Base-by-base conservation (phyloP, 2,113 vertebrate species). In the Entomyzon cyanotis region DNA sequence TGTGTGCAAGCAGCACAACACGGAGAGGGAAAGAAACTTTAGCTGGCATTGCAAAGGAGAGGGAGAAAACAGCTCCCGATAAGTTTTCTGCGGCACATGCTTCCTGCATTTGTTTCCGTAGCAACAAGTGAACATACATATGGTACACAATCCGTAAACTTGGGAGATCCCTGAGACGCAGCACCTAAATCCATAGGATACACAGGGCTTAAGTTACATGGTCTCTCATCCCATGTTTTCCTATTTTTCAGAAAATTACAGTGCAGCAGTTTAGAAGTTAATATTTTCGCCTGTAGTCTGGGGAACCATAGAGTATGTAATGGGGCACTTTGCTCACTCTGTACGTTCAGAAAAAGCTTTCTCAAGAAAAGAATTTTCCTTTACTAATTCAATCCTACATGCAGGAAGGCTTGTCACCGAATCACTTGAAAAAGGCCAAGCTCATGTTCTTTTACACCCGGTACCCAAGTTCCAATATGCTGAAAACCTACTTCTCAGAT, bases 361-460 rank as follows among this genome's bases (percentile, higher is more conserved):
- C 85, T 90, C 68, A 44, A 89, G 47, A 83, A 75, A 78, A 58
- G 74, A 94, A 11, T 97, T 98, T 96, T 98, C 99, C 99, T 99
- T 99, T 98, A 99, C 96, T 73, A 76, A 83, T 91, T 96, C 97
- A 96, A 70, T 97, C 98, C 96, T 97, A 98, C 98, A 98, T 98
- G 98, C 99, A 99, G 98, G 99, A 99, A 97, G 99, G 99, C 85
- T 96, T 99, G 95, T 99, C 99, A 92, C 99, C 99, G 49, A 99
- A 99, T 97, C 99, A 99, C 98, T 98, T 99, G 98, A 99, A 99
- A 98, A 99, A 99, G 97, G 99, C 99, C 97, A 99, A 99, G 98
- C 98, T 99, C 96, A 99, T 99, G 99, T 99, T 99, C 98, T 99
- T 99, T 98, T 99, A 99, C 97, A 99, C 99, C 62, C 99, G 99